Evolutionary conservation across 2,888 invertebrate genomes (phyloP).

Genomic region (Micropterix aruncella): DNA sequence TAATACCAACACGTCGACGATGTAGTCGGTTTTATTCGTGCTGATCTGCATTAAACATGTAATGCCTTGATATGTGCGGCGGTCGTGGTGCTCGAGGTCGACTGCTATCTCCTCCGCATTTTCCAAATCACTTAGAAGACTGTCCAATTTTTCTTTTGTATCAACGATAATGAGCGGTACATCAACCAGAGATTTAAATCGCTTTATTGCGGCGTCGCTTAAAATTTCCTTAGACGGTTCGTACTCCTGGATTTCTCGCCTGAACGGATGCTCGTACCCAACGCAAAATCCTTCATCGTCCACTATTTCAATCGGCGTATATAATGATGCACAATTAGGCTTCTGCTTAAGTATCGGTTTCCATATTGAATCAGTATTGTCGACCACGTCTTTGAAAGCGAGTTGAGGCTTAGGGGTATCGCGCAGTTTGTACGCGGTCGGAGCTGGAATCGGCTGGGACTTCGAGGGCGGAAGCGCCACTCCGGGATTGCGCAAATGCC

Average conservation of each 20-base stretch:
- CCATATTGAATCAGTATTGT: conserved; percentile 71
- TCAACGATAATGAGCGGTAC: conserved; percentile 58
- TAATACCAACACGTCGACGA: conserved; percentile 78
- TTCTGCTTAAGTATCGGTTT: conserved; percentile 73
- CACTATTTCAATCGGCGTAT: conserved; percentile 58
- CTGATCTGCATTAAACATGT: conserved; percentile 95
- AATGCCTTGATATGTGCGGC: conserved; percentile 78
- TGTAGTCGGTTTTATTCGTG: conserved; percentile 63
- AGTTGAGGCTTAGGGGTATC: conserved; percentile 48
- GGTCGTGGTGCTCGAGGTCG: conserved; percentile 89
- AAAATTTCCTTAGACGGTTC: conserved; percentile 40
- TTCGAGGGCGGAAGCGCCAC: background rate
- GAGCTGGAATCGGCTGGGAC: background rate
- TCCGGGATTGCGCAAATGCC: conserved; percentile 21
- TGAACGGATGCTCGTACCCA: conserved; percentile 76
- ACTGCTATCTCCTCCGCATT: conserved; percentile 66
- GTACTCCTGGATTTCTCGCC: conserved; percentile 67
- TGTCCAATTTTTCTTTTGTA: conserved; percentile 45
- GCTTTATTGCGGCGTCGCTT: conserved; percentile 22
- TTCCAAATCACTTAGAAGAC: conserved; percentile 51
- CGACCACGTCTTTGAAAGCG: conserved; percentile 69
- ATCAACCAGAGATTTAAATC: conserved; percentile 35
- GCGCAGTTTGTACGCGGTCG: background rate
- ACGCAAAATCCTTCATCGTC: conserved; percentile 44
- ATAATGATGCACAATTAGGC: conserved; percentile 73